A percentile compares a stretch with the other conserved stretches of the same genome.
Conservation (phyloP, 2,888 invertebrate genomes). For the Parascotia fuliginaria region DNA sequence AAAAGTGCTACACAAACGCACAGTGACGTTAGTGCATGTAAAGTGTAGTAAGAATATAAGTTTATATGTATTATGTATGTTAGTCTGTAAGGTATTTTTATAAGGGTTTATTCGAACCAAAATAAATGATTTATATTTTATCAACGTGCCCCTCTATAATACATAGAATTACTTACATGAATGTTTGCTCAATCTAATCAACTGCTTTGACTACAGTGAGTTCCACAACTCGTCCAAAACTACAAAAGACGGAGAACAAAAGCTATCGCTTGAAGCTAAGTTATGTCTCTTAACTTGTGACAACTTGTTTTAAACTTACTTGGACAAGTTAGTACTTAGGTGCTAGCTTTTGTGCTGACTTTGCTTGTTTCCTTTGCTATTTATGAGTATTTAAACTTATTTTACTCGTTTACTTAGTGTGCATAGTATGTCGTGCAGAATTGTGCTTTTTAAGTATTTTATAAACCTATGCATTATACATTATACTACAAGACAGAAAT, state of each 20-base stretch:
- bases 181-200: neutral
- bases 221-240: conserved; percentile 3
- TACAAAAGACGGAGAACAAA: conserved; percentile 8
- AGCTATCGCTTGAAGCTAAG: conserved; percentile 24
- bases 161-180: no score
- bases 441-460: no score
- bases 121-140: no score
- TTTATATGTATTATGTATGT: no score
- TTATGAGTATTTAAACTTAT: conserved; percentile 9
- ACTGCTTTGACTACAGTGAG: neutral
- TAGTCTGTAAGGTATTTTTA: no score
- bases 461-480: no score
- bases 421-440: neutral
- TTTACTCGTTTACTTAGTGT: neutral
- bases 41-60: no score
- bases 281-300: conserved; percentile 23
- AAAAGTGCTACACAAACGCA: no score
- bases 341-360: conserved; percentile 12
- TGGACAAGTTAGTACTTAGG: conserved; percentile 26
- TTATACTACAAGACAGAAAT: no score
- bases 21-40: no score
- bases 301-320: conserved; percentile 35
- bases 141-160: no score
- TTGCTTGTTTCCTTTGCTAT: conserved; percentile 15
- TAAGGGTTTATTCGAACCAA: no score